Evolutionary conservation across 2,113 vertebrate genomes (phyloP), one percentile per base, ranked within the genome.

Genomic region (Todiramphus saurophagus): DNA sequence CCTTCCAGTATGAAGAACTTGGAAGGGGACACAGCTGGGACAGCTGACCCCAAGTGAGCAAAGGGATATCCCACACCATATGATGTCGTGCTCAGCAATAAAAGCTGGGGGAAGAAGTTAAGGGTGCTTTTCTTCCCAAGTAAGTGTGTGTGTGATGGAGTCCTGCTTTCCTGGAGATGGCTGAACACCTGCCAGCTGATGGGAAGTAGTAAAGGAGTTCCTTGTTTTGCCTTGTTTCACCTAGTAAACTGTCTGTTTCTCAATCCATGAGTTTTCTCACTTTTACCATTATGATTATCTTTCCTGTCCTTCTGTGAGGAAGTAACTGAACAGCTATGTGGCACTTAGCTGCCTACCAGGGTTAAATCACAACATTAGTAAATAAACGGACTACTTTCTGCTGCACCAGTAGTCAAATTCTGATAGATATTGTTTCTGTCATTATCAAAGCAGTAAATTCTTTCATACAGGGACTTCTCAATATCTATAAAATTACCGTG

Each of bases 121-220:
- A 74, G 13, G 7, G 2, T 0, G 0, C 33, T 67, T 84, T 60
- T 48, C 30, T 85, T 90, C 58, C 23, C 9, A 30, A 75, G 17
- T 53, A 62, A 33, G 28, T n/a, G 5, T 74, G 25, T 0, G 0
- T 0, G 5, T 48, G n/a, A 0, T 51, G 33, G 21, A 77, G 5
- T 28, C 39, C 11, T 68, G 0, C 31, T 73, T 66, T 77, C 18
- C 24, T 87, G 64, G 24, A 69, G 27, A n/a, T 68, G 7, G 27
- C 48, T 66, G 7, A 87, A 56, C 16, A 68, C 18, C 28, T 68
- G 43, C 37, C 58, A 89, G 33, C 25, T 3, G 1, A 11, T 33
- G 37, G 7, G n/a, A 14, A 23, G 30, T n/a, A 46, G 10, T 53
- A 46, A 68, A 68, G 25, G 15, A 43, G 25, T 83, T 79, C 10